Base-by-base conservation (phyloP, 2,797 vertebrate species). In the Oreortyx pictus region DNA sequence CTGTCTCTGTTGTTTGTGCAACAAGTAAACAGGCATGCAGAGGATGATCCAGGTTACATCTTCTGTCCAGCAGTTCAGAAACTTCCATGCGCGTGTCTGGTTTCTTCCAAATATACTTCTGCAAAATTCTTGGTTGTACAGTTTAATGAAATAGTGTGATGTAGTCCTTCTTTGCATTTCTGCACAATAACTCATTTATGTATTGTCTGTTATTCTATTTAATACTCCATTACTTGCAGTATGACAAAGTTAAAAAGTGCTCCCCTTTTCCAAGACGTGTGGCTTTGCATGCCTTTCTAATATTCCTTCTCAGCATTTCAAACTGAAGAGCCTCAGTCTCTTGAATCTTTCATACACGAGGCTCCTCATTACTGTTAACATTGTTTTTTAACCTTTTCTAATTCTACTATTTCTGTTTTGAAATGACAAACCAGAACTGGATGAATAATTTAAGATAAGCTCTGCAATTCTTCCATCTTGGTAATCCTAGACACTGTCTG, bases 401-500 rank as follows among this genome's bases (percentile, higher is more conserved):
- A 0, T 91, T 93, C 70, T 93, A 61, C 62, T 76, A 1, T 94
- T 92, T 90, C 90, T 88, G 64, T 59, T 91, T 83, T 91, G 94
- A 93, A 93, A 94, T 46, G 62, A 29, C 25, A 29, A 93, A 23
- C 80, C 43, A 81, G 71, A 91, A 49, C 20, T 20, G 39, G 29
- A 86, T 94, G 56, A 96, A 94, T 95, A 92, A 94, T 95, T 94
- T 76, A 94, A 81, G 77, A 43, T n/a, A 19, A 0, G 0, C 25
- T 64, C 72, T 47, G 39, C 19, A 49, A 65, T 88, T 81, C 64
- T 61, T 31, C 18, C 54, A 57, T 80, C 7, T 17, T 20, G 7
- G 90, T 93, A 94, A 92, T 78, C 83, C 77, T 89, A 96, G 59
- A 83, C 54, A 8, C 37, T 79, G 3, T 57, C 56, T 76, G 46